phyloP scores from a whole-genome alignment of 2,888 invertebrate genomes.

The Artemia sinica region DNA sequence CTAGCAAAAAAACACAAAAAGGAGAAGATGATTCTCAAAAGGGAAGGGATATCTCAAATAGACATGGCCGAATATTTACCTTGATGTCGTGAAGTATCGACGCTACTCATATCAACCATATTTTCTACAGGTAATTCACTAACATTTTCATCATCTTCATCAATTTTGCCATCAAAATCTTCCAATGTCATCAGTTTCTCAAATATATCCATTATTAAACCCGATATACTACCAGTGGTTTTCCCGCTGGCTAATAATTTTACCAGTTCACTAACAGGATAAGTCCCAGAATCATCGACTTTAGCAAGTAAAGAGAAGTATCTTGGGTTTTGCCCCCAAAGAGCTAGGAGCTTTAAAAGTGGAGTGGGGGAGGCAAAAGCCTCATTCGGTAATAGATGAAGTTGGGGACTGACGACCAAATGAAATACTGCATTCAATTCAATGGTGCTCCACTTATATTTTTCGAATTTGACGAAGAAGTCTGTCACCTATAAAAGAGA shows the following conservation, averaged over 20 bases:
- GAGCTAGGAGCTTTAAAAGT: conserved; percentile 54
- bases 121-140: conserved; percentile 13
- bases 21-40: no score
- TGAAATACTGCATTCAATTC: conserved; percentile 58
- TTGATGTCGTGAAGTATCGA: background rate
- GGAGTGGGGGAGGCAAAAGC: conserved; percentile 66
- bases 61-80: background rate
- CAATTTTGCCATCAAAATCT: conserved; percentile 36
- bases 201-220: conserved; percentile 51
- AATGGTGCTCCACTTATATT: conserved; percentile 48
- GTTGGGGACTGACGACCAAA: conserved; percentile 60
- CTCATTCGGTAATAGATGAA: conserved; percentile 55
- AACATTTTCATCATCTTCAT: conserved; percentile 21
- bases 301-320: conserved; percentile 49
- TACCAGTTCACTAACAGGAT: conserved; percentile 39
- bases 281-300: background rate
- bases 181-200: conserved; percentile 51
- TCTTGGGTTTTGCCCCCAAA: conserved; percentile 63
- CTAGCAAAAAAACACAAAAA: no score
- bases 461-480: conserved; percentile 61
- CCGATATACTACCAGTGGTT: conserved; percentile 46
- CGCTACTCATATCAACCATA: background rate
- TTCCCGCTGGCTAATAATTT: conserved; percentile 51
- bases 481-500: conserved; percentile 36
- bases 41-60: no score